Evolutionary conservation across 2,888 invertebrate genomes (phyloP).

Genomic region (Phasia obesa): DNA sequence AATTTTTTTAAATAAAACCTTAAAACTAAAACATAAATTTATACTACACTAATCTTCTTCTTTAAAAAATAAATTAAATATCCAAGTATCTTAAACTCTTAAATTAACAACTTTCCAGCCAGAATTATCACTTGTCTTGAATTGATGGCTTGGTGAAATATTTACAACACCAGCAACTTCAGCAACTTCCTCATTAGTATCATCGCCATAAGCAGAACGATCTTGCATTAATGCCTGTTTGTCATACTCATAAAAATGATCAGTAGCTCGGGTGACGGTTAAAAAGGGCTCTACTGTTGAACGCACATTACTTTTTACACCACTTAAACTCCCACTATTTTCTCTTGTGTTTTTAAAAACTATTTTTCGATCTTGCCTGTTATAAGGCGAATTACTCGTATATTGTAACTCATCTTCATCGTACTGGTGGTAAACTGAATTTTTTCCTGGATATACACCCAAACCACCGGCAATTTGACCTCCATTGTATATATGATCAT

Average conservation of each 20-base stretch:
- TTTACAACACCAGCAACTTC: constrained; percentile 55
- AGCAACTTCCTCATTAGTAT: constrained; percentile 54
- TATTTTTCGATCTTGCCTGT: constrained; percentile 78
- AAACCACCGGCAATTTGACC: constrained; percentile 67
- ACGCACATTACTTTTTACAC: too few species aligned
- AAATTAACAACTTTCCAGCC: constrained; percentile 77
- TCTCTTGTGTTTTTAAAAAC: constrained; percentile 78
- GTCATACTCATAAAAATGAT: constrained; percentile 81
- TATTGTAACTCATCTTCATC: constrained; percentile 76
- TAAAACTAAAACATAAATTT: too few species aligned
- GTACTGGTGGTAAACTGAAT: constrained; percentile 74
- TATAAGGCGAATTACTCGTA: constrained; percentile 78
- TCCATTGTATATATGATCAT: neutral
- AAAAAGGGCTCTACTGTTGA: constrained; percentile 45
- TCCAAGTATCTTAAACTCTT: constrained; percentile 40
- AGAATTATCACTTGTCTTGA: constrained; percentile 71
- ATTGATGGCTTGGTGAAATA: constrained; percentile 54
- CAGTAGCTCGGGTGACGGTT: constrained; percentile 69
- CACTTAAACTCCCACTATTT: constrained; percentile 34
- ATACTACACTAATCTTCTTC: too few species aligned
- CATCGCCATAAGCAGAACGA: constrained; percentile 64
- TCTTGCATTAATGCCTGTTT: constrained; percentile 75
- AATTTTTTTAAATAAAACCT: too few species aligned
- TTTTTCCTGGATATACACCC: constrained; percentile 77
- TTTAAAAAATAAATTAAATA: too few species aligned